Evolutionary conservation across 2,888 invertebrate species (phyloP).

Genomic region (Netelia virgata): DNA sequence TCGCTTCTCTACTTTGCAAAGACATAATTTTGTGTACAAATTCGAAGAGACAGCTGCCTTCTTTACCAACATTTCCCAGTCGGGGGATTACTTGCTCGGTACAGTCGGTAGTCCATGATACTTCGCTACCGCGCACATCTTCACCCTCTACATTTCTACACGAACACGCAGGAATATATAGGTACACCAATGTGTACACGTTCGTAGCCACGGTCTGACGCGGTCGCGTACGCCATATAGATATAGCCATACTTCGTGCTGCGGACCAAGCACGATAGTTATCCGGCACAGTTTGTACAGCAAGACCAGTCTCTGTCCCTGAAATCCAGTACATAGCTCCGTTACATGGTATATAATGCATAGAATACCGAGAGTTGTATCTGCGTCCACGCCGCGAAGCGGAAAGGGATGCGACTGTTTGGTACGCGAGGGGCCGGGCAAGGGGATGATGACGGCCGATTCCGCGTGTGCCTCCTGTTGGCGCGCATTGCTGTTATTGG

Average conservation of each 20-base stretch:
- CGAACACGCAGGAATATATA: conserved; percentile 13
- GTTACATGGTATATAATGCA: conserved; percentile 32
- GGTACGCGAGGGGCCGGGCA: conserved; percentile 5
- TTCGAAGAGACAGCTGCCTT: no score
- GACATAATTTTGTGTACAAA: no score
- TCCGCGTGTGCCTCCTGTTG: conserved; percentile 35
- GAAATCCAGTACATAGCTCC: conserved; percentile 30
- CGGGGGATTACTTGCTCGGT: no score
- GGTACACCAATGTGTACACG: conserved; percentile 17
- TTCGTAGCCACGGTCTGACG: conserved; percentile 27
- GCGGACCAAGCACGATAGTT: conserved; percentile 52
- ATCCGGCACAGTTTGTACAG: conserved; percentile 57
- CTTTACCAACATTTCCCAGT: no score
- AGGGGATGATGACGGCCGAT: conserved; percentile 44
- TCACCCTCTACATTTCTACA: not conserved
- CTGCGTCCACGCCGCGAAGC: conserved; percentile 53
- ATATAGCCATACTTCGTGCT: not conserved
- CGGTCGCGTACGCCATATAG: conserved; percentile 27
- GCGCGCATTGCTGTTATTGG: conserved; percentile 60
- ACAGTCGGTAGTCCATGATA: no score
- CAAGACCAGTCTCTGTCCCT: conserved; percentile 17
- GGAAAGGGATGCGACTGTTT: conserved; percentile 45
- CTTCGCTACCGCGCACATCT: conserved; percentile 15
- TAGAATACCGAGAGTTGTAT: conserved; percentile 56
- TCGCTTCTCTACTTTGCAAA: no score